Evolutionary conservation across 1,140 invertebrate genomes (phyloP).

Genomic region (Megathymus violae): DNA sequence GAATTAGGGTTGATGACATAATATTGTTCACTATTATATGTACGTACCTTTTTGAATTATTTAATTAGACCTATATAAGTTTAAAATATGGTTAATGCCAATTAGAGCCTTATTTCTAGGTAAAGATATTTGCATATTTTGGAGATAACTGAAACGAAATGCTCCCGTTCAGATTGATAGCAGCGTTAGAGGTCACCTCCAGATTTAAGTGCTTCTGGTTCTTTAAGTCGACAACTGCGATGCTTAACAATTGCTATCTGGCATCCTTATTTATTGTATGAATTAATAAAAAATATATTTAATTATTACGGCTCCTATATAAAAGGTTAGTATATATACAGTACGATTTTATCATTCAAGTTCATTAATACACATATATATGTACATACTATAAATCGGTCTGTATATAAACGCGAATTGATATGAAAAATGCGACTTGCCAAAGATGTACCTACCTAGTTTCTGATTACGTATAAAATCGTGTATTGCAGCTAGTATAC

Average conservation of each 20-base stretch:
- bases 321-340: slow-evolving; percentile 1
- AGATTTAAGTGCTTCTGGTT: no score
- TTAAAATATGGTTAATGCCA: no score
- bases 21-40: slow-evolving; percentile 12
- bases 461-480: slow-evolving; percentile 49
- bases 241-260: no score
- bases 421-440: slow-evolving; percentile 66
- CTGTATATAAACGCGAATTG: slow-evolving; percentile 23
- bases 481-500: slow-evolving; percentile 58
- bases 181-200: no score
- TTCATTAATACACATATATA: neutral
- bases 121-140: no score
- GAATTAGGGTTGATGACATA: slow-evolving; percentile 3
- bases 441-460: slow-evolving; percentile 74
- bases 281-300: slow-evolving; percentile 1
- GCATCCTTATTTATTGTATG: neutral
- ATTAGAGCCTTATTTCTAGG: no score
- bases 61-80: slow-evolving; percentile 23
- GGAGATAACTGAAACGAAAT: no score
- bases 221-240: no score
- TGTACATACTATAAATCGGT: neutral
- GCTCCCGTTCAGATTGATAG: no score
- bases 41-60: neutral
- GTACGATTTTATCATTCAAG: neutral
- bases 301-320: slow-evolving; percentile 3